These are phyloP conservation scores for Sarcophaga subvicina DNA, from an alignment of 2,888 invertebrate genomes.

Conservation along the genomic window DNA sequence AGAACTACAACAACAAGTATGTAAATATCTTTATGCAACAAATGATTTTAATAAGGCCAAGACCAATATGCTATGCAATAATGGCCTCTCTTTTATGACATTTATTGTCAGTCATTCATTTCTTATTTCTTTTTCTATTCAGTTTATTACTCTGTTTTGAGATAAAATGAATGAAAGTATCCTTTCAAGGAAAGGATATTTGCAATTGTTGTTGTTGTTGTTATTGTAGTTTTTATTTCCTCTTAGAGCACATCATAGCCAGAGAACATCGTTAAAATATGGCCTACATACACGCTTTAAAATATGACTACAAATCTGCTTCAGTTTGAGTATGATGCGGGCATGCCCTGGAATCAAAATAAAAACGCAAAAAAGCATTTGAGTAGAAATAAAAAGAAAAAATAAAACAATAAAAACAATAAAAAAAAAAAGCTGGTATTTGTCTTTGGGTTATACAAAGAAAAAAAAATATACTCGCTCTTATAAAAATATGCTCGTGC, in stretches of 20 bases:
- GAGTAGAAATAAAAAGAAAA: neutral
- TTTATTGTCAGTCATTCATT: neutral
- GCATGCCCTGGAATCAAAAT: neutral
- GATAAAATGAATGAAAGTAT: constrained; percentile 19
- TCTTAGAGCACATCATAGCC: too few relatives aligned
- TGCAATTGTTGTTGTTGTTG: constrained; percentile 2
- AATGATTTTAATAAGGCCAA: constrained; percentile 56
- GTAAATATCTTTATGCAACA: constrained; percentile 37
- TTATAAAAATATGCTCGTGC: too few relatives aligned
- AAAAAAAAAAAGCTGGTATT: too few relatives aligned
- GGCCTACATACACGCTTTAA: constrained; percentile 10
- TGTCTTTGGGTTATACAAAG: too few relatives aligned
- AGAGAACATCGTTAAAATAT: constrained; percentile 40
- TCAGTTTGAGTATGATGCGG: neutral
- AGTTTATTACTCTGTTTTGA: constrained; percentile 14
- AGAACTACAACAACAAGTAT: neutral
- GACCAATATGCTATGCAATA: constrained; percentile 29
- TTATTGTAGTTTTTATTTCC: neutral
- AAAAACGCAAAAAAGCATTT: neutral
- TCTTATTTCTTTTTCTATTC: neutral
- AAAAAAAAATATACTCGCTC: too few relatives aligned
- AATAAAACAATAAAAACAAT: constrained; percentile 1
- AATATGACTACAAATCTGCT: neutral
- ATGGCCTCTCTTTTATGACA: neutral
- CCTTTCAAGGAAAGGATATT: constrained; percentile 18